Base-by-base conservation (phyloP, 1,140 invertebrate species). In the Bilobella aurantiaca region DNA sequence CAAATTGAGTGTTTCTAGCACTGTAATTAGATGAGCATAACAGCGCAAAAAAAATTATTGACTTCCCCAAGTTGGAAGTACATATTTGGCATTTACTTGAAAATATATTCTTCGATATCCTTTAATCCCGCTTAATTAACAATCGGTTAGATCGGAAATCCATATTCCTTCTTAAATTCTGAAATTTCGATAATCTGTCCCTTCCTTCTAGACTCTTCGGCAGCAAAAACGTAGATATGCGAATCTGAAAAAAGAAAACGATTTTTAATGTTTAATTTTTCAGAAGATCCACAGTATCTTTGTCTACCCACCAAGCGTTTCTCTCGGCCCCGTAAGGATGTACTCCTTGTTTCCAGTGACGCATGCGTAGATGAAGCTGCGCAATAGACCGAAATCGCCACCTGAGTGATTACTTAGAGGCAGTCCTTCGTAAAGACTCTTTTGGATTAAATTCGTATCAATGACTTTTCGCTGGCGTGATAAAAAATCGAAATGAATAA, bases 311-410 rank as follows among this genome's bases (percentile, higher is more conserved):
- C 71, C 71, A 2, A 73, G 28, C 18, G 71, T 73, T 59, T 69
- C 68, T 34, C 65, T 21, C 2, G 71, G 66, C 1, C 72, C 73
- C 47, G 74, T 68, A 21, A 63, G 28, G 58, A 74, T 65, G 34
- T 65, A 67, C 2, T 61, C 46, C 30, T 66, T 59, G 59, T 74
- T 67, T 58, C 66, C 65, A 18, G 65, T 60, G 21, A 69, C 69
- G 37, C 77, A 67, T 18, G 77, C 76, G 46, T 75, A 64, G 18
- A 79, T 67, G 73, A 79, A 80, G n/a, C 75, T 63, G 42, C 75
- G 58, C 62, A 80, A 76, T 1, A 77, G 47, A 23, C 71, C 73
- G 58, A 69, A 78, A 69, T 80, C 79, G 2, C 77, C 76, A 27
- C 77, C 77, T 27, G 76, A 75, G 71, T 80, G 79, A 31, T 77